Percentiles rank a stretch among this genome's conserved stretches.
These are phyloP conservation scores for Acanthaster planci DNA, from an alignment of 35 echinoderm and acorn worm genomes.

Conservation along the genomic window DNA sequence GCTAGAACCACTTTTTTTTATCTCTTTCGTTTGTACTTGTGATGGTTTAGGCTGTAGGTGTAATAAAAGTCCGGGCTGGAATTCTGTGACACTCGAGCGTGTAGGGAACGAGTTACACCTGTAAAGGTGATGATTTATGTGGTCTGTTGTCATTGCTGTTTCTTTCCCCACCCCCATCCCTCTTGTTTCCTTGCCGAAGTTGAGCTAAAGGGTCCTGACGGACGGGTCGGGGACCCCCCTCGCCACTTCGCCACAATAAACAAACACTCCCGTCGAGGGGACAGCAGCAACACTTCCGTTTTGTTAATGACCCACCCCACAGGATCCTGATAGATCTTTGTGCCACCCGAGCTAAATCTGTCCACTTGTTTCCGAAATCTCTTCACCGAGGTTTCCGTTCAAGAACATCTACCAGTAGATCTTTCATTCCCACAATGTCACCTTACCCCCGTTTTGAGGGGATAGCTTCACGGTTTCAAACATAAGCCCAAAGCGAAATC, in stretches of 20 bases:
- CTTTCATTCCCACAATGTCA: too few species aligned
- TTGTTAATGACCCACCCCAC: background rate
- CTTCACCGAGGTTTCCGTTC: too few species aligned
- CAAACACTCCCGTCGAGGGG: background rate
- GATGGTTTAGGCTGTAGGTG: too few species aligned
- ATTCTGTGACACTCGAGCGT: constrained; percentile 12
- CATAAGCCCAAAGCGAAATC: too few species aligned
- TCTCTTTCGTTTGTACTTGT: too few species aligned
- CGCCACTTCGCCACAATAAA: constrained; percentile 19
- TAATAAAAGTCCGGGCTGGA: background rate
- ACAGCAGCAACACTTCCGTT: background rate
- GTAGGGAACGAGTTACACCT: background rate
- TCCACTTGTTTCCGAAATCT: too few species aligned
- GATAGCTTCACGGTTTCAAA: too few species aligned
- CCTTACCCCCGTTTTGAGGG: too few species aligned
- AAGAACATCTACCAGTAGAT: too few species aligned
- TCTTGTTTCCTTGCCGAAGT: too few species aligned
- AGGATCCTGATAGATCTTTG: background rate
- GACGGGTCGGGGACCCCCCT: background rate
- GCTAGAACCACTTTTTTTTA: too few species aligned
- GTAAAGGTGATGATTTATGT: constrained; percentile 8
- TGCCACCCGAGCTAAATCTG: too few species aligned
- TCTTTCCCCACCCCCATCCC: background rate
- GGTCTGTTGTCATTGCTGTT: background rate
- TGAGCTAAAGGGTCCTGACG: background rate